Base-by-base conservation (phyloP, 2,888 invertebrate genomes). In the Tortrix viridana region DNA sequence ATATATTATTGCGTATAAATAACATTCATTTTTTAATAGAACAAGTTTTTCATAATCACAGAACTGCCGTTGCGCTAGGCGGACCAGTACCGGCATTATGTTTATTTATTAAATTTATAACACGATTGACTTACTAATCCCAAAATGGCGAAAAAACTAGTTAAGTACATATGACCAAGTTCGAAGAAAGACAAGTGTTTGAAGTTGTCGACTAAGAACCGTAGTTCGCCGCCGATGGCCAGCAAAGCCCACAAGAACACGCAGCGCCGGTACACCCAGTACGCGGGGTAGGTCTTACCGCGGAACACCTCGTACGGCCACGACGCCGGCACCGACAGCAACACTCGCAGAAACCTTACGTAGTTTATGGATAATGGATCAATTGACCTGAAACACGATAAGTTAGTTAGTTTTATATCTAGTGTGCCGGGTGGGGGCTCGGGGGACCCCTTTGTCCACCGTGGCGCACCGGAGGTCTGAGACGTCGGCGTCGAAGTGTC, bases 131-230 rank as follows among this genome's bases (percentile, higher is more conserved):
- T 60, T 60, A 60, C 53, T 18, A 53, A 23, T 19, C 12, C 38
- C 18, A 60, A 50, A 37, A 53, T 5, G 23, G 46, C 38, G 26
- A 60, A 18, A 16, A 53, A 60, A 4, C 37, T 23, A 7, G 47
- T 41, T 14, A 60, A 47, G 41, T 60, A 60, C 53, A 47, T 60
- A 2, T 53, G 60, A 3, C 60, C 53, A 7, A 47, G 5, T 37
- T 60, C 60, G 19, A 53, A 53, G 19, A 60, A 53, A 0, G 60
- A 41, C 22, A 60, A 53, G 5, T 22, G n/a, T 19, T 60, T 47
- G 47, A 18, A 47, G 47, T 60, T 53, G 23, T 37, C 38, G 7
- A 53, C 9, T 14, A 60, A n/a, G 38, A 41, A 60, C 23, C 38
- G 47, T 19, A 47, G 23, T 53, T 53, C 38, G 2, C 53, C 19